A percentile compares a stretch with the other conserved stretches of the same genome.
These are phyloP conservation scores for Illadopsis cleaveri DNA, from an alignment of 2,113 vertebrate genomes.

Conservation along the genomic window DNA sequence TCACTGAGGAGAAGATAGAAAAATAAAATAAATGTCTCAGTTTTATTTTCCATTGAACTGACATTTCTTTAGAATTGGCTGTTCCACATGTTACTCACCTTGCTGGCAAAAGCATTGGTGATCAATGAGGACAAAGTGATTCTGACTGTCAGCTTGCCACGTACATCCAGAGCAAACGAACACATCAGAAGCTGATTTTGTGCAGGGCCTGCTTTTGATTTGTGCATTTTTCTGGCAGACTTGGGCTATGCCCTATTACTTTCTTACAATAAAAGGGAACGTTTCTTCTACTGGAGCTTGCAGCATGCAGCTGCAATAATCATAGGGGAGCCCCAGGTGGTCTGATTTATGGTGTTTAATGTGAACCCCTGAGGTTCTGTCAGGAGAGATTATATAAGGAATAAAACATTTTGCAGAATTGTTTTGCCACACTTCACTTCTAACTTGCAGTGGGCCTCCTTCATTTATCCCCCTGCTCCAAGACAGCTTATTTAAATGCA, in stretches of 20 bases:
- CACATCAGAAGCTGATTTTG: slow-evolving; percentile 61
- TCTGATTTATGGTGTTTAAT: slow-evolving; percentile 52
- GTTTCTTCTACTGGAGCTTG: slow-evolving; percentile 24
- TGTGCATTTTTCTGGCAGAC: slow-evolving; percentile 54
- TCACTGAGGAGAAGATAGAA: neutral
- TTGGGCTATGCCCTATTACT: slow-evolving; percentile 62
- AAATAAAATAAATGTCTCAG: neutral
- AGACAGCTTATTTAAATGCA: neutral
- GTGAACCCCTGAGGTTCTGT: slow-evolving; percentile 43
- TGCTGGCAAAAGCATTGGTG: neutral
- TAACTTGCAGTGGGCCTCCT: neutral
- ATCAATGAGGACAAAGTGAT: slow-evolving; percentile 45
- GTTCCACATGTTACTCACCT: slow-evolving; percentile 37
- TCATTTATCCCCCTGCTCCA: neutral
- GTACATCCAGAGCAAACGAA: slow-evolving; percentile 25
- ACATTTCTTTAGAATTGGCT: slow-evolving; percentile 4
- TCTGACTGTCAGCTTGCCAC: slow-evolving; percentile 34
- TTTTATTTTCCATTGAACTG: slow-evolving; percentile 22
- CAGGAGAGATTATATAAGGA: slow-evolving; percentile 31
- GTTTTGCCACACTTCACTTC: slow-evolving; percentile 23
- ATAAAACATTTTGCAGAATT: slow-evolving; percentile 34
- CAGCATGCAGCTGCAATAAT: slow-evolving; percentile 53
- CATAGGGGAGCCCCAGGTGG: slow-evolving; percentile 54
- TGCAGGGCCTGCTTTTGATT: slow-evolving; percentile 59
- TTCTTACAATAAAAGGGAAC: slow-evolving; percentile 50